Evolutionary conservation across 1,140 invertebrate species (phyloP), one percentile per base, ranked within the genome.

Genomic region (Hylyphantes graminicola): DNA sequence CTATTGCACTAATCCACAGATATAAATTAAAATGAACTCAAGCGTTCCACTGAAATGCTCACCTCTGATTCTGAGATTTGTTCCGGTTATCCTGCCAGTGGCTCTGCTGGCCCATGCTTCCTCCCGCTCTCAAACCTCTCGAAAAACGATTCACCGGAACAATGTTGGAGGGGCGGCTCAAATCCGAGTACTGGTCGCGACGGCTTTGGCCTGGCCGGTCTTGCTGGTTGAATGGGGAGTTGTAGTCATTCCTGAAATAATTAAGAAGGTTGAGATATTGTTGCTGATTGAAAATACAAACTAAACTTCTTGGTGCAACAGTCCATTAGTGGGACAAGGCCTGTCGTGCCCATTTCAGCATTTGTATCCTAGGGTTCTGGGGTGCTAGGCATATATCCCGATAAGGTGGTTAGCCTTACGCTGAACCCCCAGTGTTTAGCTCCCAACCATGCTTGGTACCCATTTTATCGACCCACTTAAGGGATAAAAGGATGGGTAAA

Each of bases 11-110:
- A 35, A 35, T 1, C 35, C 35, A 35, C 35, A 35, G 35, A 35
- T 35, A 35, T 5, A 21, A 35, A 68, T 21, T 68, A 21, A 35
- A 70, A 77, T 55, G 35, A 1, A 1, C 35, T 35, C 35, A 35
- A 35, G 35, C 1, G 35, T 35, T 35, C 1, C 1, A 35, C 35
- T 35, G n/a, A 63, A 50, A 48, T 50, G 11, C 2, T 15, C 67
- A 79, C 84, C 84, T 78, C 17, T 85, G 75, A 74, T 85, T 79
- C 51, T 85, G 84, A 8, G 68, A 70, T 19, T 86, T 83, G 48
- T 77, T 77, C 35, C 85, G 64, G 51, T 15, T 75, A 17, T 86
- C 85, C 21, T 78, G 75, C 85, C 85, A 86, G 35, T 86, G 85
- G 12, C 85, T 79, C 54, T 82, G 85, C 17, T 64, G 68, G 6